Base-by-base conservation (phyloP, 2,113 vertebrate species). In the Paracanthobrama guichenoti region DNA sequence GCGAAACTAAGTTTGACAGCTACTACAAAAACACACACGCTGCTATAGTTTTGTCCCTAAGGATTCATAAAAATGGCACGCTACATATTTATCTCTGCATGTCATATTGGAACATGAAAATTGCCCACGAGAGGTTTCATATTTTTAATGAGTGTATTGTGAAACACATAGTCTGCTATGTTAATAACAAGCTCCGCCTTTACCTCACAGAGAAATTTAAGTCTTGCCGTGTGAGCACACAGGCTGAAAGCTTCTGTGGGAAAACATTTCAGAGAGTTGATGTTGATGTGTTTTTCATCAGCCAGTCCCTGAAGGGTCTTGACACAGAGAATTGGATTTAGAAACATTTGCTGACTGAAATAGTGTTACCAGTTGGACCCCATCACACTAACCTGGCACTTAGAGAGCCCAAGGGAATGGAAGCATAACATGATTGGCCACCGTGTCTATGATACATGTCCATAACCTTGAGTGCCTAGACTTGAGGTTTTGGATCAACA, bases 311-410 rank as follows among this genome's bases (percentile, higher is more conserved):
- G n/a, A 78, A 82, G 80, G 59, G 59, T 42, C 69, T 76, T 75
- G 80, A n/a, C 28, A 83, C 35, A 62, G 60, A 57, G 77, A 85
- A 85, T 83, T 83, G 62, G 88, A 85, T 89, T 89, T 81, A 48
- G 81, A 85, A 82, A 76, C 85, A 81, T 44, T 86, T 86, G 73
- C 73, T 84, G 48, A 85, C 85, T 81, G 81, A 82, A 82, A 28
- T 46, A 28, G 35, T 69, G 18, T 80, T 84, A 83, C 80, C 82
- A 80, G 69, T 64, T 48, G 53, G 69, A 66, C 28, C 62, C 31
- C 39, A 50, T 44, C 64, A 11, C 18, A 86, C 69, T 81, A 69
- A 87, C 80, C 72, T 81, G 84, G 87, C 78, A 73, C 66, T 66
- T 31, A n/a, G 48, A 78, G 16, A 59, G 42, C 78, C 64, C 20